Evolutionary conservation across 2,888 invertebrate species (phyloP).

Genomic region (Andrena hattorfiana): DNA sequence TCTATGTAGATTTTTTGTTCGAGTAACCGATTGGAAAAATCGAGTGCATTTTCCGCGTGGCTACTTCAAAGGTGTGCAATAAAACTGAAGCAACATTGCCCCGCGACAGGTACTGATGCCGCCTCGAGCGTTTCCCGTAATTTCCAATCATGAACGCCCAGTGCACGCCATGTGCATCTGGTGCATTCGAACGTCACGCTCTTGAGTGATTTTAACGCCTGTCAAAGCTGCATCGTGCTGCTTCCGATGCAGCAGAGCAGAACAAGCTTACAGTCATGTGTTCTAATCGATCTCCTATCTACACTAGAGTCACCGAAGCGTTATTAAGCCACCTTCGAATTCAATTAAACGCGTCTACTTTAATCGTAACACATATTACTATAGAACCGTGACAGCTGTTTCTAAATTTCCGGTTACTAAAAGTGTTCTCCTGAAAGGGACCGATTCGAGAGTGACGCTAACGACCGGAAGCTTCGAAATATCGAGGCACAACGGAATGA

Average conservation of each 20-base stretch:
- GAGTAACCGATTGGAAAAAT: slow-evolving; percentile 16
- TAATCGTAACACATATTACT: not conserved
- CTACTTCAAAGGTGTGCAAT: slow-evolving; percentile 43
- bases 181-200: slow-evolving; percentile 69
- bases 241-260: slow-evolving; percentile 56
- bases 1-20: not conserved
- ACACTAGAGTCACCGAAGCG: not conserved
- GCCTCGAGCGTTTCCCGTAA: slow-evolving; percentile 68
- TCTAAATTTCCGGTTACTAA: not conserved
- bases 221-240: slow-evolving; percentile 62
- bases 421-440: not conserved
- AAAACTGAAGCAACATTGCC: slow-evolving; percentile 42
- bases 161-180: slow-evolving; percentile 65
- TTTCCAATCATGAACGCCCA: slow-evolving; percentile 72
- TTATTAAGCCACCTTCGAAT: not conserved
- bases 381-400: not conserved
- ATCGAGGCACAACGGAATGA: slow-evolving; percentile 29
- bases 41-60: slow-evolving; percentile 45
- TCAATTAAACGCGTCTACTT: not conserved
- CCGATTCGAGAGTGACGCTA: not conserved
- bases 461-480: slow-evolving; percentile 10
- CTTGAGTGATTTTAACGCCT: slow-evolving; percentile 68
- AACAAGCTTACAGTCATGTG: slow-evolving; percentile 50
- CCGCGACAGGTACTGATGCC: slow-evolving; percentile 56
- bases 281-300: slow-evolving; percentile 32